Base-by-base conservation (phyloP, 2,113 vertebrate genomes). In the Alethe diademata region DNA sequence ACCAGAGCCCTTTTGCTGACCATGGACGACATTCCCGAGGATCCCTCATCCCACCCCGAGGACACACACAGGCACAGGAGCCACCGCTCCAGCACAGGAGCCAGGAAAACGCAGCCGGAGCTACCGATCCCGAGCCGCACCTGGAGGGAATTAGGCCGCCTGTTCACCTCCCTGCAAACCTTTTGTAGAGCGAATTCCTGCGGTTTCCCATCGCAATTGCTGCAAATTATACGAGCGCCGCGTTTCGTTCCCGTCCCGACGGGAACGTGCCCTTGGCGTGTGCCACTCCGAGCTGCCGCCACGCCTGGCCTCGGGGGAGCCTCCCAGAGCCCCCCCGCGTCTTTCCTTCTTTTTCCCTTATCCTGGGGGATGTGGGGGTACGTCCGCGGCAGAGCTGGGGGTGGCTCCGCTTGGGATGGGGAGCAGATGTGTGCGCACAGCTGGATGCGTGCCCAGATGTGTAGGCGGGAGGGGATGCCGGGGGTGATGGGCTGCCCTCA, bases 81-180 rank as follows among this genome's bases (percentile, higher is more conserved):
- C 48, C 48, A 50, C 48, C 25, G 48, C 8, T 50, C 25, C 48
- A 50, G 48, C 48, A 2, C 62, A 3, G 43, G 45, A 43, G 54
- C 70, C 61, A 7, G 61, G 5, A 12, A 33, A 86, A 14, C 0
- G 13, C 60, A 45, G 74, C 57, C 13, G 6, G 60, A 8, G 26
- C 58, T 53, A 8, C 90, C 2, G 40, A 58, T 54, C 28, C 64
- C 11, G 0, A 5, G n/a, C 48, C 11, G 47, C 94, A 97, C 84
- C 96, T 95, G 94, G 93, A 97, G 95, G 91, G 92, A 96, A 96
- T 91, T 81, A 95, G 42, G 35, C 35, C 10, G 76, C 79, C 29
- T 13, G 64, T 81, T 92, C 94, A 87, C 97, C 92, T 95, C 89
- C 73, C 74, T 80, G 75, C 62, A 56, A 75, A 76, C 90, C 94